Evolutionary conservation across 2,113 vertebrate genomes (phyloP).

Genomic region (Enhydra lutris): DNA sequence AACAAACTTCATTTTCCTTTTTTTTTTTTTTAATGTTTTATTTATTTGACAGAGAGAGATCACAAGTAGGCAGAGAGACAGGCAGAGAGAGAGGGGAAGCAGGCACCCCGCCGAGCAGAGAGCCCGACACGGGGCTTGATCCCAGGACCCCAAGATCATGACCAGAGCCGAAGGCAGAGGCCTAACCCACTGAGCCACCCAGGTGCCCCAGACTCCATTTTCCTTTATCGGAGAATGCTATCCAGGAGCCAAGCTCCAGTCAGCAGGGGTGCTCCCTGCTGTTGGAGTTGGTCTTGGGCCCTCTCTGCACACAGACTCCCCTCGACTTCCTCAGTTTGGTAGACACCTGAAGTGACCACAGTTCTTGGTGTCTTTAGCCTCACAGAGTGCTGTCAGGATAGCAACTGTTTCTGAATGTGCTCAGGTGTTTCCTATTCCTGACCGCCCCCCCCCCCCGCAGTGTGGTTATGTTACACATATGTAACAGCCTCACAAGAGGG

Average conservation of each 20-base stretch:
- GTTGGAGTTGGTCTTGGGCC: not conserved
- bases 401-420: not conserved
- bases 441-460: too few relatives aligned
- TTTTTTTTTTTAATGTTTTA: too few relatives aligned
- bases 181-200: too few relatives aligned
- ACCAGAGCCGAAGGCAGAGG: too few relatives aligned
- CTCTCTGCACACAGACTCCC: not conserved
- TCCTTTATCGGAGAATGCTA: not conserved
- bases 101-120: too few relatives aligned
- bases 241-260: not conserved
- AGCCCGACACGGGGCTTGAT: too few relatives aligned
- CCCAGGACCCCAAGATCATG: too few relatives aligned
- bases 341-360: not conserved
- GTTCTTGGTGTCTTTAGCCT: not conserved
- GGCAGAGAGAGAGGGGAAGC: too few relatives aligned
- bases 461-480: not conserved
- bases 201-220: not conserved
- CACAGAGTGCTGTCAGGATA: fast-evolving
- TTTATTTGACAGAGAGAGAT: too few relatives aligned
- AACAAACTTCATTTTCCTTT: not conserved
- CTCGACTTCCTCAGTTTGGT: too few relatives aligned
- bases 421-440: not conserved
- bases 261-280: too few relatives aligned
- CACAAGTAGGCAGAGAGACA: too few relatives aligned
- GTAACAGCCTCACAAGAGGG: not conserved